Evolutionary conservation across 2,888 invertebrate species (phyloP).

Genomic region (Drosophila stalkeri): DNA sequence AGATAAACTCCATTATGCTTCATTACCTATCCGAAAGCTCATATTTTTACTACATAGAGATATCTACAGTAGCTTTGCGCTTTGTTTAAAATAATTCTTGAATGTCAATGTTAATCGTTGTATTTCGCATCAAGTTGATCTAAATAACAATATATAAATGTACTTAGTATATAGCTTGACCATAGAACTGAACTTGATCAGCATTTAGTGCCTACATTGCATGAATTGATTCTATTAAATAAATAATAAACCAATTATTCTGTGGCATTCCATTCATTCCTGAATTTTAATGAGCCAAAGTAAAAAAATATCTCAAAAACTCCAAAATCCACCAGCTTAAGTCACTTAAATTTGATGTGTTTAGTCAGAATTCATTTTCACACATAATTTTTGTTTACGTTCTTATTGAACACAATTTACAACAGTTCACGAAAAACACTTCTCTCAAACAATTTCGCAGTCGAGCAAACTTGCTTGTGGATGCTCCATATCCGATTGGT

Average conservation of each 20-base stretch:
- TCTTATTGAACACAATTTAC: constrained; percentile 6
- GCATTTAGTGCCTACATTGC: not conserved
- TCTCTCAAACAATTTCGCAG: not conserved
- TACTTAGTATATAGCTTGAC: not conserved
- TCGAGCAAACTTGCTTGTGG: not conserved
- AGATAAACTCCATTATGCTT: not conserved
- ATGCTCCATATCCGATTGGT: not conserved
- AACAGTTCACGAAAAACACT: not conserved
- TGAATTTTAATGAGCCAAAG: not conserved
- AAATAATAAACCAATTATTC: not conserved
- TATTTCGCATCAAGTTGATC: not conserved
- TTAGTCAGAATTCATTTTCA: no score
- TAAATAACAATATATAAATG: not conserved
- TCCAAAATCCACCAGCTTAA: no score
- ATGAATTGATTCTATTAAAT: not conserved
- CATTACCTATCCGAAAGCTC: not conserved
- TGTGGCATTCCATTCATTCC: not conserved
- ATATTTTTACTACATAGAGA: not conserved
- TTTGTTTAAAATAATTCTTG: not conserved
- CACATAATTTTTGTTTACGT: no score
- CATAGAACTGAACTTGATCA: not conserved
- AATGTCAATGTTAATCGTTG: not conserved
- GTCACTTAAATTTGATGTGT: no score
- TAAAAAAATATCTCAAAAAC: no score
- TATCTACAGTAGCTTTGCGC: not conserved